Evolutionary conservation across 2,888 invertebrate genomes (phyloP).

Genomic region (Conops quadrifasciatus): DNA sequence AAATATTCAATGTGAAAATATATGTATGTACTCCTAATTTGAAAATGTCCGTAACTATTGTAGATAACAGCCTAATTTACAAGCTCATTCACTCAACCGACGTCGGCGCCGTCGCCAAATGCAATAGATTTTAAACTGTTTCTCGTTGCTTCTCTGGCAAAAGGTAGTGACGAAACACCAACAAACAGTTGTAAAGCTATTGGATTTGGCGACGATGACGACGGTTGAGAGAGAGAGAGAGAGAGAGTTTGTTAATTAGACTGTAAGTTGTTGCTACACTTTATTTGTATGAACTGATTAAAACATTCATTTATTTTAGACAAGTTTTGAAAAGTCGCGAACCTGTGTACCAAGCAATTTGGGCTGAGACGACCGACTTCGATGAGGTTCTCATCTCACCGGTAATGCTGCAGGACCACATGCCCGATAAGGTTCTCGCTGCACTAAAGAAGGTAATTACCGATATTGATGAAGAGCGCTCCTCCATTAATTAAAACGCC

Average conservation of each 20-base stretch:
- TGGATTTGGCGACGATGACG: no score
- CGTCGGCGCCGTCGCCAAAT: no score
- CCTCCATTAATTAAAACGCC: slow-evolving; percentile 54
- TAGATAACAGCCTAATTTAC: no score
- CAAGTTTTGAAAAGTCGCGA: slow-evolving; percentile 75
- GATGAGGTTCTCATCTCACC: slow-evolving; percentile 89
- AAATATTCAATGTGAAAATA: not conserved
- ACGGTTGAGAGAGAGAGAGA: no score
- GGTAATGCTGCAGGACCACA: slow-evolving; percentile 90
- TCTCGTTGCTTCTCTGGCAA: no score
- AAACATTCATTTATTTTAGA: slow-evolving; percentile 63
- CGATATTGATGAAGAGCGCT: slow-evolving; percentile 54
- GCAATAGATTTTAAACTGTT: no score
- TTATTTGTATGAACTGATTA: no score
- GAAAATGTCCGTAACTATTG: not conserved
- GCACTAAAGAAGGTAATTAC: slow-evolving; percentile 83
- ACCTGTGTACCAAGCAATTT: slow-evolving; percentile 86
- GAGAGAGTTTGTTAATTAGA: no score
- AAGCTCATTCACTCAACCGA: no score
- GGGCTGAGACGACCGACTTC: slow-evolving; percentile 85
- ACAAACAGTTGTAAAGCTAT: no score
- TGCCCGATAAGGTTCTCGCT: slow-evolving; percentile 86
- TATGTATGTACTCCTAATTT: not conserved
- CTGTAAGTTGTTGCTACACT: no score
- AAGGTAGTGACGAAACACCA: no score